Evolutionary conservation across 1,140 invertebrate species (phyloP), one percentile per base, ranked within the genome.

Genomic region (Bombus affinis): DNA sequence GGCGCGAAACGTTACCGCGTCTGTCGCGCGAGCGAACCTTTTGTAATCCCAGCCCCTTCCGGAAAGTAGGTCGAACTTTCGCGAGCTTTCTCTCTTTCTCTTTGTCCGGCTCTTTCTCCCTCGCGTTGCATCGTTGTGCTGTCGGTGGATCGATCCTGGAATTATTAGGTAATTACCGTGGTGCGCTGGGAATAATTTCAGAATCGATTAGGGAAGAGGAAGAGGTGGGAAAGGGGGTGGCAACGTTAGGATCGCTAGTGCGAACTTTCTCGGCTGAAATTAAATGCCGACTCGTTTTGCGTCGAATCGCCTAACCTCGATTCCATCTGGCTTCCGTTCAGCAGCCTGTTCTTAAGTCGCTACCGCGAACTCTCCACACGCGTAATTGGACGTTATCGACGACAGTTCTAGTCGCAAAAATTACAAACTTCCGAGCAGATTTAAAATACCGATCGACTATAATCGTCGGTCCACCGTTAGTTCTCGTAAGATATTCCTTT

Each of bases 121-220:
- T 35, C 32, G 6, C 39, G 35, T 18, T 44, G 80, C 78, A 76
- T 82, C 85, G 75, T 77, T 81, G 39, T 66, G 35, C 80, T 39
- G 62, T 75, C 65, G 72, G 71, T 15, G 59, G 75, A 90, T 91
- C 87, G 87, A 90, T 90, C 78, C 32, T 44, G 66, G 82, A 91
- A 91, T 91, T 91, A 90, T 91, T 91, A 90, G 90, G 89, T 89
- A 91, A 91, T 91, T 91, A 91, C 85, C 53, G 71, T 70, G 70
- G 84, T 88, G 89, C 81, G 84, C 71, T 42, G 78, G 59, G 89
- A 88, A 88, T 91, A 90, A 91, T 90, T 88, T 70, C 70, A 72
- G 73, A 91, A 90, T 91, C 86, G 89, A 90, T 91, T 88, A 88
- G 42, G n/a, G 32, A 8, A 57, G 35, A 13, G 22, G 44, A 66